Conservation (phyloP, 2,797 vertebrate genomes). For the Thalassophryne amazonica region DNA sequence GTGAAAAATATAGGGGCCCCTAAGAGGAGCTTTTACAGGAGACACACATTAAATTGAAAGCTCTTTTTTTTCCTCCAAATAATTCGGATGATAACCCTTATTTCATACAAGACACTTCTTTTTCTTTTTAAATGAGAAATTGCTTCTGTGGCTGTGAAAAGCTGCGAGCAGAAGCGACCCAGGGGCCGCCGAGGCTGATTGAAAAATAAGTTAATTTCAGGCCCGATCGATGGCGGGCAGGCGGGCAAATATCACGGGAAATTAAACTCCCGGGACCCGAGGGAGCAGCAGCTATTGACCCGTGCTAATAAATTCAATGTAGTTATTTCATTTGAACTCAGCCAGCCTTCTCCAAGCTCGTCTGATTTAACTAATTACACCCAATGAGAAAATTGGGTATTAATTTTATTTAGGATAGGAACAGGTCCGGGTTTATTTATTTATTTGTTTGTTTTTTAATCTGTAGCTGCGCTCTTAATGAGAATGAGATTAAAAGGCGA, state of each 20-base stretch:
- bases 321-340: constrained; percentile 87
- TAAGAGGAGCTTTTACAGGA: constrained; percentile 9
- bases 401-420: constrained; percentile 89
- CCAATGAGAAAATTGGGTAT: constrained; percentile 92
- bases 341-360: constrained; percentile 75
- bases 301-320: constrained; percentile 97
- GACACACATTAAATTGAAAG: constrained; percentile 65
- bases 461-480: constrained; percentile 75
- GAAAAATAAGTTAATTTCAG: constrained; percentile 99
- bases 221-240: constrained; percentile 99
- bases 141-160: constrained; percentile 86
- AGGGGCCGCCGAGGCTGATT: constrained; percentile 95
- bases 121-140: constrained; percentile 83
- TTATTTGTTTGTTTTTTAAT: constrained; percentile 77
- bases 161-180: constrained; percentile 89
- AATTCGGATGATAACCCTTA: constrained; percentile 75
- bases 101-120: constrained; percentile 78
- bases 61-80: constrained; percentile 33
- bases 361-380: constrained; percentile 99
- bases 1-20: constrained; percentile 13
- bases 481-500: constrained; percentile 91
- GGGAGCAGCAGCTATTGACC: constrained; percentile 95
- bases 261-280: constrained; percentile 96
- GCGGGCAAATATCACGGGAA: constrained; percentile 99
- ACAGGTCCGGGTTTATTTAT: constrained; percentile 50